Base-by-base conservation (phyloP, 1,140 invertebrate species). In the Heliconius nattereri region DNA sequence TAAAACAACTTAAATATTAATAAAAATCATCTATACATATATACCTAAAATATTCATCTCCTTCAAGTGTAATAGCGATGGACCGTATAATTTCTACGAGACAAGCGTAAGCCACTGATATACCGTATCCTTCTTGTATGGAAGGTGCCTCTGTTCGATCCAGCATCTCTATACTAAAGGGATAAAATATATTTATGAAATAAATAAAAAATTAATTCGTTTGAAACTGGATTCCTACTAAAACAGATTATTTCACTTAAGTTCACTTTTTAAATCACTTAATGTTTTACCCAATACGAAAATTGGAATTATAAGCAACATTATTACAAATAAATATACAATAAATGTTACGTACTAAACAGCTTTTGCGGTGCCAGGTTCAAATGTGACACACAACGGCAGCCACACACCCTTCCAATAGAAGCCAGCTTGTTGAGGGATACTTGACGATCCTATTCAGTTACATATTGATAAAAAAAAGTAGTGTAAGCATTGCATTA, bases 101-200 rank as follows among this genome's bases (percentile, higher is more conserved):
- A 92, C 98, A 98, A 45, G 98, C 97, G 94, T 99, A 99, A 1
- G 98, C 98, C 35, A 99, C 96, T 1, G 98, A 99, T 76, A 99
- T 97, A 49, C 98, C 98, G 95, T 99, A 99, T 11, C 98, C 98
- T 84, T 99, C 98, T 19, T 98, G 97, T 83, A 99, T 97, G 52
- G 96, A 94, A 0, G 98, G 98, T n/a, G 98, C 97, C 85, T 99
- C 99, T 11, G 97, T 96, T 92, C 99, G 98, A 86, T 99, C 99
- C 84, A 99, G 93, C 97, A 99, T 98, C 92, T 99, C 99, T 86
- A 99, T 95, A 91, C 98, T 99, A 90, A 23, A 73, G 95, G 35
- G 49, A 52, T 0, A 45, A 45, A 52, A 52, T 7, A 20, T 45
- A 13, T 45, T 13, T 73, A 76, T 52, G 40, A 45, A 13, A 45